Evolutionary conservation across 1,140 invertebrate genomes (phyloP).

Genomic region (Drosophila guanche): DNA sequence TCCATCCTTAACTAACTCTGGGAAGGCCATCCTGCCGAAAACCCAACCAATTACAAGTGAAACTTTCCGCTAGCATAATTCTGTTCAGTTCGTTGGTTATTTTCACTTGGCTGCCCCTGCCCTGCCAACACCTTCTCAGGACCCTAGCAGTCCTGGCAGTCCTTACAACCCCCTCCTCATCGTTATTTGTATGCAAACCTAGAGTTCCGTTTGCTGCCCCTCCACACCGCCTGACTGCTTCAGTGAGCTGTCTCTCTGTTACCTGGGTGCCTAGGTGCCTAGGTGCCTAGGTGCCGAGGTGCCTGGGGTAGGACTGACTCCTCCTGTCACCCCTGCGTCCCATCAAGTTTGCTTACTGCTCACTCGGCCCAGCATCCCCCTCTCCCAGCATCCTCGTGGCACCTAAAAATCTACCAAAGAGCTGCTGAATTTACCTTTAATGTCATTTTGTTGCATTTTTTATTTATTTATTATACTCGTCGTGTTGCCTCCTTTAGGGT

Average conservation of each 20-base stretch:
- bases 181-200: slow-evolving; percentile 57
- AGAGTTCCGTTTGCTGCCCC: slow-evolving; percentile 4
- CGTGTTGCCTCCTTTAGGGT: slow-evolving; percentile 53
- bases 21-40: slow-evolving; percentile 4
- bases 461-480: slow-evolving; percentile 72
- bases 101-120: slow-evolving; percentile 57
- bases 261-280: no score
- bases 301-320: slow-evolving; percentile 2
- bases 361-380: slow-evolving; percentile 33
- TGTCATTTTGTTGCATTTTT: slow-evolving; percentile 77
- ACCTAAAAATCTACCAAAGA: slow-evolving; percentile 15
- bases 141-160: slow-evolving; percentile 20
- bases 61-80: slow-evolving; percentile 59
- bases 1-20: neutral
- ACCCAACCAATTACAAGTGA: slow-evolving; percentile 57
- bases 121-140: slow-evolving; percentile 46
- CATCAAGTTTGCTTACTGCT: slow-evolving; percentile 28
- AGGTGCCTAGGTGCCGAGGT: neutral
- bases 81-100: slow-evolving; percentile 55
- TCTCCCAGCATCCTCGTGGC: slow-evolving; percentile 11
- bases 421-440: slow-evolving; percentile 65
- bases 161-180: slow-evolving; percentile 1
- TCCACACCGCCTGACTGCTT: no score
- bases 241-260: no score
- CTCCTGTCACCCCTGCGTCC: slow-evolving; percentile 8